Base-by-base conservation (phyloP, 2,113 vertebrate species). In the Callaeas wilsoni region DNA sequence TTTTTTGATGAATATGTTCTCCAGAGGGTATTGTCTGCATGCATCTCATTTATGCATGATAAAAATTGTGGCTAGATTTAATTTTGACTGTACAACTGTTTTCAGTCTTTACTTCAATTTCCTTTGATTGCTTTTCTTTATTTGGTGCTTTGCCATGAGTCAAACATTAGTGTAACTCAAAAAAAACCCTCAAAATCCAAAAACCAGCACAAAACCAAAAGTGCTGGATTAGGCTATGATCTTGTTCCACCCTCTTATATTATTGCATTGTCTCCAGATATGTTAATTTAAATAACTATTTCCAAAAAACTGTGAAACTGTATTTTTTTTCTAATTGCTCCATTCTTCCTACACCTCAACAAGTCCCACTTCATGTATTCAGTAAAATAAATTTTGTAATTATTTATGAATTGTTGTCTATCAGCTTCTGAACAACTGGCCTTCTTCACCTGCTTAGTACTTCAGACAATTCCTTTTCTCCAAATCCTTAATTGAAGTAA, bases 31-130 rank as follows among this genome's bases (percentile, higher is more conserved):
- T 86, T 92, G 64, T 91, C 50, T 84, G 22, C 8, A 42, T 87
- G 52, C 9, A 70, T 82, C 69, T 76, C 77, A 90, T 57, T 96
- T 95, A 76, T 44, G 5, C 13, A 35, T 13, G 27, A 82, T 73
- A 63, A 93, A 95, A 94, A 80, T 56, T 56, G 37, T 23, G 78
- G 50, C 52, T 68, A 59, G 32, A 71, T 92, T 96, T 83, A 33
- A 64, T 89, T 97, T 96, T 95, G 69, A 80, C 65, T 96, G 78
- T 81, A 76, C 14, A 89, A 53, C 20, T 68, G 4, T 67, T 92
- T 76, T 79, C 57, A 73, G n/a, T 52, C 44, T 95, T 94, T 92
- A 19, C 20, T 69, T 92, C n/a, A 73, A 39, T 18, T 78, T 93
- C 42, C 55, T 96, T 94, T 87, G 62, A 56, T 73, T 70, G 8